phyloP scores from a whole-genome alignment of 2,888 invertebrate species.

The Phragmatobia fuliginosa region DNA sequence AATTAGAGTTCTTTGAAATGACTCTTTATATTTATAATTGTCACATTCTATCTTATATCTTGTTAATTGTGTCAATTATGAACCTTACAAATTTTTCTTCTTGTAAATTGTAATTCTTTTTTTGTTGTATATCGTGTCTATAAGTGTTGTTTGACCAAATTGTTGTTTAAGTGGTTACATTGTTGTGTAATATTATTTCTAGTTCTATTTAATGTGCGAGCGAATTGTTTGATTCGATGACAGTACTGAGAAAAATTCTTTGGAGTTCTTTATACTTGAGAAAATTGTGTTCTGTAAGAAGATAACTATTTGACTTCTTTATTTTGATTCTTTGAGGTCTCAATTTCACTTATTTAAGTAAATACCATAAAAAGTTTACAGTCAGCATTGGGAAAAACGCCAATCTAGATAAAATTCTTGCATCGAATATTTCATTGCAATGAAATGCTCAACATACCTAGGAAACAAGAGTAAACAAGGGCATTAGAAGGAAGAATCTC shows the following conservation, averaged over 20 bases:
- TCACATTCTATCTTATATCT: conserved; percentile 40
- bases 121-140: conserved; percentile 55
- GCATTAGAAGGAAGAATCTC: too few species aligned
- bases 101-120: conserved; percentile 36
- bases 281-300: background rate
- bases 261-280: background rate
- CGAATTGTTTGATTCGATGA: conserved; percentile 28
- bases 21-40: conserved; percentile 7
- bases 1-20: conserved; percentile 4
- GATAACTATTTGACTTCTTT: background rate
- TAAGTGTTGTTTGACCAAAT: conserved; percentile 78
- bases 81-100: conserved; percentile 55
- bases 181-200: conserved; percentile 65
- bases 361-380: too few species aligned
- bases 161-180: conserved; percentile 70
- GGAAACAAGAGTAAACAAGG: too few species aligned
- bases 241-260: conserved; percentile 3
- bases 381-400: too few species aligned
- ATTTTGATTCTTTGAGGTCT: background rate
- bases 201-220: conserved; percentile 54
- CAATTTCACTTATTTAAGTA: background rate
- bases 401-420: too few species aligned
- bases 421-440: too few species aligned
- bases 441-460: too few species aligned
- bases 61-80: conserved; percentile 69